Evolutionary conservation across 1,140 invertebrate species (phyloP).

Genomic region (Nasonia giraulti): DNA sequence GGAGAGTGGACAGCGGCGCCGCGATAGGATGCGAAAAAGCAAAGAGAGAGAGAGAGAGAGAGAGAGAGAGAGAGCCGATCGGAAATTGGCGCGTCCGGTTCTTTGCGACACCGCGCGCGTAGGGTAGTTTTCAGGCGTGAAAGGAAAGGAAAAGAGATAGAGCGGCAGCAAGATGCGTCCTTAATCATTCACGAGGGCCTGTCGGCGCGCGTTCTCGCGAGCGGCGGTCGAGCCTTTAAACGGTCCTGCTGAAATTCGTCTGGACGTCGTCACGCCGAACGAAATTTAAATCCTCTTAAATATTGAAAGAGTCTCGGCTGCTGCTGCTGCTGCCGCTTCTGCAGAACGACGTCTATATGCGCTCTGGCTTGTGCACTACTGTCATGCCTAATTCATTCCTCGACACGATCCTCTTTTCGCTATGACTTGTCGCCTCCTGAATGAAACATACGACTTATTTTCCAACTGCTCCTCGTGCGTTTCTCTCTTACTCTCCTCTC

Average conservation of each 20-base stretch:
- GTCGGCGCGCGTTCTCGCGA: constrained; percentile 58
- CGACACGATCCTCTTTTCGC: constrained; percentile 30
- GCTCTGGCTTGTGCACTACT: background rate
- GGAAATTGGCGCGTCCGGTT: background rate
- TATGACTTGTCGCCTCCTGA: constrained; percentile 52
- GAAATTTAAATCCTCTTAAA: constrained; percentile 73
- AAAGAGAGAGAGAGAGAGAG: background rate
- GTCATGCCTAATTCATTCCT: constrained; percentile 51
- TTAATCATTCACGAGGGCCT: constrained; percentile 70
- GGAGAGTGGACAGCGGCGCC: constrained; percentile 54
- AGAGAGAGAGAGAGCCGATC: background rate
- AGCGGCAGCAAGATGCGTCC: constrained; percentile 50
- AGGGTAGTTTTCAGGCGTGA: background rate
- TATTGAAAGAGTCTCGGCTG: constrained; percentile 65
- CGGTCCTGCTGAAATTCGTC: constrained; percentile 70
- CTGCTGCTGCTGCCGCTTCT: too few relatives aligned
- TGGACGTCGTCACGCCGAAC: constrained; percentile 61
- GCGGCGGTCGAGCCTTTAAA: constrained; percentile 67
- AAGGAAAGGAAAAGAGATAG: constrained; percentile 45
- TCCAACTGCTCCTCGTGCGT: background rate
- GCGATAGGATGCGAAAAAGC: constrained; percentile 47
- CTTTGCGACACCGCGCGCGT: constrained; percentile 4
- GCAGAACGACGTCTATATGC: background rate
- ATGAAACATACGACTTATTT: constrained; percentile 46
- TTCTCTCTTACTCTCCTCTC: constrained; percentile 3